A percentile compares a stretch with the other conserved stretches of the same genome.
These are phyloP conservation scores for Menura novaehollandiae DNA, from an alignment of 2,113 vertebrate species.

Conservation along the genomic window DNA sequence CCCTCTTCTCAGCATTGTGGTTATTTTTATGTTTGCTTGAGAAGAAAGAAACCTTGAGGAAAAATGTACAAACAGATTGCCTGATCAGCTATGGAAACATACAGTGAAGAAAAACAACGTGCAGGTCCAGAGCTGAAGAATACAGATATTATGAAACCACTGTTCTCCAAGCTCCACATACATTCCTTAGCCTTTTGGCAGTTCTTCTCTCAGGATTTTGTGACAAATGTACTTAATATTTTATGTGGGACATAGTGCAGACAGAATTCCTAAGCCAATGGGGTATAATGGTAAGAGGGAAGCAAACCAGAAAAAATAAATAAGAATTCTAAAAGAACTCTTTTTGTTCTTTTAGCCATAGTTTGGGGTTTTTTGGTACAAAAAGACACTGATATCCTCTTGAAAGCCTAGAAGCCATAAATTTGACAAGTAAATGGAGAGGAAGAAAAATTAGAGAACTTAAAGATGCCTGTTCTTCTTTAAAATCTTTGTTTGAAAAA, in stretches of 20 bases:
- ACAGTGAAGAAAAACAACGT: not conserved
- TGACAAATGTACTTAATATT: not conserved
- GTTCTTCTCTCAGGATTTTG: not conserved
- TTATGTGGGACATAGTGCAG: not conserved
- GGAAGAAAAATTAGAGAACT: not conserved
- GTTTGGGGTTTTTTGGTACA: not conserved
- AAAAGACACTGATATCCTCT: not conserved
- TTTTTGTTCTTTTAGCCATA: not conserved
- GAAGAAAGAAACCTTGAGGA: not conserved
- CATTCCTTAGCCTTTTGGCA: not conserved
- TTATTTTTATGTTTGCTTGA: not conserved
- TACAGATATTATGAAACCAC: not conserved
- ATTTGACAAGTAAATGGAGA: not conserved
- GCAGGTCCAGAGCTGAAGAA: not conserved
- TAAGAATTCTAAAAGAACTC: not conserved
- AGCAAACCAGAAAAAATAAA: not conserved
- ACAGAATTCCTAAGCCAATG: not conserved
- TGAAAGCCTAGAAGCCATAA: not conserved
- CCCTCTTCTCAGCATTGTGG: not conserved
- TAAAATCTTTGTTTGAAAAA: not conserved
- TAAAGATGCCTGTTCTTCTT: not conserved
- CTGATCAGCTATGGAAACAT: not conserved
- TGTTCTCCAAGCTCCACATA: not conserved
- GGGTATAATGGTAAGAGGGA: fast-evolving
- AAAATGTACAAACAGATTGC: not conserved